A percentile compares a stretch with the other conserved stretches of the same genome.
Conservation (phyloP, 2,113 vertebrate genomes). For the Macroglossus sobrinus region DNA sequence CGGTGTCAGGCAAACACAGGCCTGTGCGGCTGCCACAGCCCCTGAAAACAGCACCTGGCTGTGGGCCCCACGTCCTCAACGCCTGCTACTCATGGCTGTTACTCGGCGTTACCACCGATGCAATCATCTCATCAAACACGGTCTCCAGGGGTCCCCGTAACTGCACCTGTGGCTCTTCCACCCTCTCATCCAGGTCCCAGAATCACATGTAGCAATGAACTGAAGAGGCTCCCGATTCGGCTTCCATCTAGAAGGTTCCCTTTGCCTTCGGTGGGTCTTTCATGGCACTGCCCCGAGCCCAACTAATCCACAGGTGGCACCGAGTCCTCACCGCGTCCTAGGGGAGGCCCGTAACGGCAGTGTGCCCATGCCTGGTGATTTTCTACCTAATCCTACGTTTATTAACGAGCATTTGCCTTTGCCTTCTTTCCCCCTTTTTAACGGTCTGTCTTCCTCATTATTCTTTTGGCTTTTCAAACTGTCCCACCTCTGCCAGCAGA, state of each 20-base stretch:
- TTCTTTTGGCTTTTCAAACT: not conserved
- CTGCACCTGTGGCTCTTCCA: rapidly evolving
- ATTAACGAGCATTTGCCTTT: not conserved
- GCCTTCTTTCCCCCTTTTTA: not conserved
- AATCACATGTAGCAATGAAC: rapidly evolving
- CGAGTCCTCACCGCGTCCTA: rapidly evolving
- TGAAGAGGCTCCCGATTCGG: rapidly evolving
- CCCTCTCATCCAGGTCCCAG: rapidly evolving
- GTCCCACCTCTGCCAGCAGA: not conserved
- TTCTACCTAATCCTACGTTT: not conserved
- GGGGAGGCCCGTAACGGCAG: not conserved
- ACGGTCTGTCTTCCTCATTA: not conserved
- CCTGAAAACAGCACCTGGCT: no score
- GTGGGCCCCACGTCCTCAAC: rapidly evolving
- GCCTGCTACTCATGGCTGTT: rapidly evolving
- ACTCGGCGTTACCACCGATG: rapidly evolving
- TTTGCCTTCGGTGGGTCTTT: not conserved
- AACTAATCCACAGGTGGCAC: not conserved
- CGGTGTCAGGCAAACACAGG: rapidly evolving
- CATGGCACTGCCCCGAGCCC: not conserved
- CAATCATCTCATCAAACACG: rapidly evolving
- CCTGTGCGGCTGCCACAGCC: no score
- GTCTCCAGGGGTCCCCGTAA: rapidly evolving
- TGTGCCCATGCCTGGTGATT: not conserved
- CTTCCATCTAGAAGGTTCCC: not conserved